Percentiles rank a stretch among this genome's conserved stretches.
Evolutionary conservation across 2,797 vertebrate genomes (phyloP).

Genomic region (Hydrolagus colliei): DNA sequence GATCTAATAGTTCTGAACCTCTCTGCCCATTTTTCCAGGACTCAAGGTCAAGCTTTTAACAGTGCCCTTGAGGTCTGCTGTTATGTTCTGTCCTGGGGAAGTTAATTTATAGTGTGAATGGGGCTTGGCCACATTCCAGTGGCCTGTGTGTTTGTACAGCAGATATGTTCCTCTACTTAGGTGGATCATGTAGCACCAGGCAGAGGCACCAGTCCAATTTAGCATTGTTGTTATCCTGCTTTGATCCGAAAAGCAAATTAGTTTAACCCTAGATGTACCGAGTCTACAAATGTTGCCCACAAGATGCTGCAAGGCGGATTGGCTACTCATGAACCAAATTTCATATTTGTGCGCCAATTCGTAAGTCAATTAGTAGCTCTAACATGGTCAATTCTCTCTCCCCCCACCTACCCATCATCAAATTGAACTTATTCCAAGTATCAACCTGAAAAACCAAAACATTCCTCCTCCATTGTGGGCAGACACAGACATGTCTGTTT

Average conservation of each 20-base stretch:
- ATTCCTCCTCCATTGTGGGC: neutral
- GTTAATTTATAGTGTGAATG: constrained; percentile 27
- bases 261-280: neutral
- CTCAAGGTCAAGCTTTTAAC: constrained; percentile 17
- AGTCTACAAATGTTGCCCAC: neutral
- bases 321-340: neutral
- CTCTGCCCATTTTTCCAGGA: constrained; percentile 16
- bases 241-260: constrained; percentile 18
- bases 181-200: constrained; percentile 13
- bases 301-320: neutral
- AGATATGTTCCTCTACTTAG: constrained; percentile 12
- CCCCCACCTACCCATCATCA: too few species aligned
- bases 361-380: too few species aligned
- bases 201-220: constrained; percentile 5
- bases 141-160: constrained; percentile 5
- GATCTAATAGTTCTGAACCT: neutral
- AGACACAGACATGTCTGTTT: neutral
- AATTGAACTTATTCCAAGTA: neutral
- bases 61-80: neutral
- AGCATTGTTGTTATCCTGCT: neutral
- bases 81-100: neutral
- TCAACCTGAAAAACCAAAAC: neutral
- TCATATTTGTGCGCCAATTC: too few species aligned
- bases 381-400: neutral
- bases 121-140: neutral